Evolutionary conservation across 2,113 vertebrate genomes (phyloP), one percentile per base, ranked within the genome.

Genomic region (Hydropotes inermis): DNA sequence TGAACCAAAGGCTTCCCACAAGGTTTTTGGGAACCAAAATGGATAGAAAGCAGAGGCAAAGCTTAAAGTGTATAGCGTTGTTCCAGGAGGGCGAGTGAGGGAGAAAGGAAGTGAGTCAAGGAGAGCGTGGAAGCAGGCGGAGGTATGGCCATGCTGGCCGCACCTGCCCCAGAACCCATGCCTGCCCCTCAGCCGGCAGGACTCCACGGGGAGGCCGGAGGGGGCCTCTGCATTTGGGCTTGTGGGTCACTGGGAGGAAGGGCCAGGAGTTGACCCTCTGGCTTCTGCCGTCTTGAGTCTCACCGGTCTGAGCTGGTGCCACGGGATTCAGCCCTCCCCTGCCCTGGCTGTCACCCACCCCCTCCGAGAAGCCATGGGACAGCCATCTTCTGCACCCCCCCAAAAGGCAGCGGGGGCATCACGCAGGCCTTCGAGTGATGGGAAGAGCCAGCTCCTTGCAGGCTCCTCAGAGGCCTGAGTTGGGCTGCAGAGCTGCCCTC

Each of bases 81-180:
- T 50, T 5, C 11, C 58, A 60, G 87, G 30, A 25, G 33, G 25
- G n/a, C 45, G 45, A 85, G 39, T 33, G 39, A 16, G 52, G 6
- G 14, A 25, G 45, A 9, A 3, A 54, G 47, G 17, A 25, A 64
- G 43, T 28, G 84, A 55, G 45, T 23, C 45, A 33, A 2, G 82
- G n/a, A 74, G 13, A 61, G 4, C 9, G 3, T 10, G 67, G 39
- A 23, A 89, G 58, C 17, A 52, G 58, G 23, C 3, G 13, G 45
- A 55, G 7, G 4, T 1, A 6, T 25, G 30, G 33, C 36, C 6
- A 8, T 0, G 6, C 33, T 67, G 82, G 28, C 67, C 43, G 11
- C 10, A 6, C 0, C 1, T 5, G 23, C 27, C 12, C 5, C 14
- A 28, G 17, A 90, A 85, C 30, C 23, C 82, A 82, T 0, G 1